Conservation (phyloP, 1,140 invertebrate species). For the Steinernema khuongi region DNA sequence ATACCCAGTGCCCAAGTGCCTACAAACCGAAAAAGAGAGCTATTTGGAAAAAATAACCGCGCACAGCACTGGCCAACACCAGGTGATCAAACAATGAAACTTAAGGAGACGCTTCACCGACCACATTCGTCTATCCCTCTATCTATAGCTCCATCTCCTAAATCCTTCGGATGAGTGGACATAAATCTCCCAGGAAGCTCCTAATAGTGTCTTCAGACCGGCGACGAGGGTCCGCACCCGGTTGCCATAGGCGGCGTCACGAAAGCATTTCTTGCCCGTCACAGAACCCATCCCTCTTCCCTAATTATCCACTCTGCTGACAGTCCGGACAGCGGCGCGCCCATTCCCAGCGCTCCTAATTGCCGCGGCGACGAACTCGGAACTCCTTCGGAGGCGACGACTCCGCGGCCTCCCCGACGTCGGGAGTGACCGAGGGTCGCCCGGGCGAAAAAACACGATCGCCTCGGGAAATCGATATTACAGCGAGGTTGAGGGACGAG, state of each 20-base stretch:
- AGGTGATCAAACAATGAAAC: neutral
- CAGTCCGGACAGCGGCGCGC: neutral
- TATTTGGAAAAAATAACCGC: neutral
- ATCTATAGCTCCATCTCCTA: no score
- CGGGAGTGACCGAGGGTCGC: neutral
- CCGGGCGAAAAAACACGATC: conserved; percentile 8
- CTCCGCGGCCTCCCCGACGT: neutral
- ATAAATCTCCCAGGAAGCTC: no score
- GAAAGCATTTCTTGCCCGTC: neutral
- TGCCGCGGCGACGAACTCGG: neutral
- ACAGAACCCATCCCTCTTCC: neutral
- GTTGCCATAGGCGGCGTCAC: neutral
- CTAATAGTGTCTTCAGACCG: neutral
- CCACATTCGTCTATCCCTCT: no score
- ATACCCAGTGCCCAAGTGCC: no score
- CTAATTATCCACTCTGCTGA: neutral
- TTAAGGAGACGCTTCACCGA: neutral
- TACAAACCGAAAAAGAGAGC: neutral
- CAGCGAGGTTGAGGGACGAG: neutral
- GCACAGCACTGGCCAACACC: no score
- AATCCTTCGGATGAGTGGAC: no score
- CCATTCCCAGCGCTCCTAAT: neutral
- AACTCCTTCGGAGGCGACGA: neutral
- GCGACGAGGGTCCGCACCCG: neutral
- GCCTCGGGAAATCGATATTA: conserved; percentile 9